Evolutionary conservation across 1,140 invertebrate genomes (phyloP), one percentile per base, ranked within the genome.

Genomic region (Lethocerus indicus): DNA sequence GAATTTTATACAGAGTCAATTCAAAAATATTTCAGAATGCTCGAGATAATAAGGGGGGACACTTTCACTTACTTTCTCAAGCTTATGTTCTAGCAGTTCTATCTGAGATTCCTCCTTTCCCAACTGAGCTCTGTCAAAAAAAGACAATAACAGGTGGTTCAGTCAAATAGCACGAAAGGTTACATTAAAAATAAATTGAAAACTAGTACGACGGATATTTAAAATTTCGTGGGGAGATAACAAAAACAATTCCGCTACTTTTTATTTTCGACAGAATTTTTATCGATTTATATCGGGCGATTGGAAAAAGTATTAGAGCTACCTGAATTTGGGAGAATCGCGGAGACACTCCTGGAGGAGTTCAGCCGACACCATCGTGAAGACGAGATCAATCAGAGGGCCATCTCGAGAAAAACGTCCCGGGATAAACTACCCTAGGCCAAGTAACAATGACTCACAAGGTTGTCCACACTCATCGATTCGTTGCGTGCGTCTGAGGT

Each of bases 251-350:
- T 20, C 43, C 18, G 7, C 20, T 42, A 32, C 12, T 23, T 46
- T 41, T 41, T 36, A n/a, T n/a, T n/a, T n/a, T n/a, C n/a, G n/a
- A n/a, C n/a, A n/a, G n/a, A n/a, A n/a, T n/a, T 24, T 27, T 46
- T 43, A 41, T 23, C 5, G 27, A n/a, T 26, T n/a, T n/a, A n/a
- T n/a, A 21, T 36, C 24, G 50, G 29, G 43, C 32, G 45, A 46
- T 44, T 39, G 20, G 36, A 43, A 44, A 50, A 46, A 28, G 41
- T 32, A 41, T 46, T 3, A 7, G 47, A 56, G 59, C 67, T 67
- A 85, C 81, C 85, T 77, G 71, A 90, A 90, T 66, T 79, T 84
- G 35, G 87, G 86, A n/a, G 86, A 87, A 68, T 90, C 87, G 60
- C 79, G 73, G 18, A 90, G 74, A 66, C 84, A 87, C 65, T 90